Base-by-base conservation (phyloP, 2,888 invertebrate species). In the Papilio protenor region DNA sequence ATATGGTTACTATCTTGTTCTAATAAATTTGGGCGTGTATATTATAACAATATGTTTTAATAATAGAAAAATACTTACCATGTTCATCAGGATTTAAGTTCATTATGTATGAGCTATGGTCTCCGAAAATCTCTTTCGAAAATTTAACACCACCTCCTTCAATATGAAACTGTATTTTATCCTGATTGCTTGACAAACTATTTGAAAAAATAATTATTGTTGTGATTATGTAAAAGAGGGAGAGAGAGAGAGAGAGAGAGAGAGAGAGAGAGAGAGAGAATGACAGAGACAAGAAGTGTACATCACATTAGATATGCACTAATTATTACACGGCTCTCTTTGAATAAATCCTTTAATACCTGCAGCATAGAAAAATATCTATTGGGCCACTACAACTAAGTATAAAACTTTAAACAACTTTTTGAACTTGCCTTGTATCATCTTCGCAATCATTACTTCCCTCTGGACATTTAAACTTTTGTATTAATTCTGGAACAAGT, bases 401-500 rank as follows among this genome's bases (percentile, higher is more conserved):
- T 40, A 40, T 40, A 40, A 40, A 40, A 21, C 1, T 23, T 59
- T 27, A 23, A 0, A 27, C 14, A 4, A 61, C 2, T 23, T 59
- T 59, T 23, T 59, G 1, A 23, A 75, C 21, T 47, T 64, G 72
- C 75, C 55, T 78, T 52, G 18, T 16, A 75, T 74, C 79, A 14
- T 77, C 75, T 75, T 72, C 77, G 73, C 78, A 73, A 73, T 81
- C 83, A 77, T 87, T 21, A 66, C n/a, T 72, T 72, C 72, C 33
- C 33, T 55, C 84, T 70, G 91, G 90, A 79, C 77, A 83, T 83
- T 85, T 90, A 73, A 92, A 83, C 80, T 90, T 90, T 73, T 90
- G 85, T 81, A 92, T 87, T 75, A 90, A 83, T 84, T 89, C 90
- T 91, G 88, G 77, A 92, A 89, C 59, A 66, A 52, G 69, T 76